phyloP scores from a whole-genome alignment of 2,888 invertebrate genomes.

The Parnassius mnemosyne region DNA sequence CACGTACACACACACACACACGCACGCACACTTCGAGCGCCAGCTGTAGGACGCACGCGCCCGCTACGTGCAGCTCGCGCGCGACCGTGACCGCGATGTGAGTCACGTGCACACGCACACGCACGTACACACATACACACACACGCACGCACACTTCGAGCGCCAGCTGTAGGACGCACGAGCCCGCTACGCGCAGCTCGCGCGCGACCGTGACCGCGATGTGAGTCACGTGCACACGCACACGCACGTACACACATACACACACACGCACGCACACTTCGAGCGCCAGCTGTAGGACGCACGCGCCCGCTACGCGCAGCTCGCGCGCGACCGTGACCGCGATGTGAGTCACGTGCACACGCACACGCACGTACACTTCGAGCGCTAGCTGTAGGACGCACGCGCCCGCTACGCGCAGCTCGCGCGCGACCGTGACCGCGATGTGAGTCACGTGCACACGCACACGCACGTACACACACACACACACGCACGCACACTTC shows the following conservation, averaged over 20 bases:
- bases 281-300: conserved; percentile 85
- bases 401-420: conserved; percentile 84
- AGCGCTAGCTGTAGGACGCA: conserved; percentile 84
- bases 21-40: conserved; percentile 76
- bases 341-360: conserved; percentile 56
- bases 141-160: no score
- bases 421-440: conserved; percentile 83
- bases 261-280: no score
- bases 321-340: conserved; percentile 83
- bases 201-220: no score
- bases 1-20: not conserved
- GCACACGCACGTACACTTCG: conserved; percentile 46
- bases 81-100: conserved; percentile 82
- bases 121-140: not conserved
- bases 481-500: conserved; percentile 39
- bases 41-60: conserved; percentile 84
- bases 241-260: no score
- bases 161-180: no score
- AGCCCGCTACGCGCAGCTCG: no score
- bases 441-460: conserved; percentile 47
- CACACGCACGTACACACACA: not conserved
- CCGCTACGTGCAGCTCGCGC: conserved; percentile 82
- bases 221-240: no score
- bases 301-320: conserved; percentile 83
- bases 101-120: conserved; percentile 33